Conservation (phyloP, 2,888 invertebrate genomes). For the Melanostoma scalare region DNA sequence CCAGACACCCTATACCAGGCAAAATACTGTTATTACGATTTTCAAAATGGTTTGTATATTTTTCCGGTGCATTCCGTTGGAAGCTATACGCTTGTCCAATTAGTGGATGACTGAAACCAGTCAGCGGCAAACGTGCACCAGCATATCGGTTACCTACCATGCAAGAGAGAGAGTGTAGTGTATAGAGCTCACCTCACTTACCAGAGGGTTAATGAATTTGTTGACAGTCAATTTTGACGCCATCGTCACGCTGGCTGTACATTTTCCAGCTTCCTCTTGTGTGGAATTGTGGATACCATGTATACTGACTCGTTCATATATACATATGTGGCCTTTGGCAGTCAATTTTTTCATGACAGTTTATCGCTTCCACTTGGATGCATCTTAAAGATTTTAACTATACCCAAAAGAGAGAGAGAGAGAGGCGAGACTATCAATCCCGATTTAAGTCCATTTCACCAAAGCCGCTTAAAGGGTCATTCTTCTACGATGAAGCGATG, state of each 20-base stretch:
- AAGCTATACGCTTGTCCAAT: slow-evolving; percentile 54
- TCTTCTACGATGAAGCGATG: slow-evolving; percentile 27
- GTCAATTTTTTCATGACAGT: slow-evolving; percentile 61
- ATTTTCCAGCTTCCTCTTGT: slow-evolving; percentile 36
- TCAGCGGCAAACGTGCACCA: slow-evolving; percentile 48
- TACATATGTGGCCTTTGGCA: slow-evolving; percentile 47
- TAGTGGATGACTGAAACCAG: slow-evolving; percentile 63
- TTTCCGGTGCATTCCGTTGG: slow-evolving; percentile 36
- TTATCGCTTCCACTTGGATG: slow-evolving; percentile 62
- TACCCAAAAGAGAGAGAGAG: not conserved
- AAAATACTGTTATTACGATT: slow-evolving; percentile 60
- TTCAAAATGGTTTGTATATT: slow-evolving; percentile 45
- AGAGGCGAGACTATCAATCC: slow-evolving; percentile 28
- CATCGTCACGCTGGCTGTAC: slow-evolving; percentile 61
- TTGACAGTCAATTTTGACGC: slow-evolving; percentile 71
- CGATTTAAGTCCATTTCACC: slow-evolving; percentile 35
- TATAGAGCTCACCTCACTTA: slow-evolving; percentile 50
- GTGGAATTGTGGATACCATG: slow-evolving; percentile 20
- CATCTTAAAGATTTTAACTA: slow-evolving; percentile 37
- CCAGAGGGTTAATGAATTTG: slow-evolving; percentile 69
- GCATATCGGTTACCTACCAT: slow-evolving; percentile 32
- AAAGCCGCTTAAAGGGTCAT: slow-evolving; percentile 55
- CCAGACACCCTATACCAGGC: slow-evolving; percentile 25
- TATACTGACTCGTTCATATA: not conserved
- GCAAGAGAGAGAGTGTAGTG: slow-evolving; percentile 11